A percentile compares a stretch with the other conserved stretches of the same genome.
Conservation (phyloP, 2,797 vertebrate species). For the Artibeus lituratus region DNA sequence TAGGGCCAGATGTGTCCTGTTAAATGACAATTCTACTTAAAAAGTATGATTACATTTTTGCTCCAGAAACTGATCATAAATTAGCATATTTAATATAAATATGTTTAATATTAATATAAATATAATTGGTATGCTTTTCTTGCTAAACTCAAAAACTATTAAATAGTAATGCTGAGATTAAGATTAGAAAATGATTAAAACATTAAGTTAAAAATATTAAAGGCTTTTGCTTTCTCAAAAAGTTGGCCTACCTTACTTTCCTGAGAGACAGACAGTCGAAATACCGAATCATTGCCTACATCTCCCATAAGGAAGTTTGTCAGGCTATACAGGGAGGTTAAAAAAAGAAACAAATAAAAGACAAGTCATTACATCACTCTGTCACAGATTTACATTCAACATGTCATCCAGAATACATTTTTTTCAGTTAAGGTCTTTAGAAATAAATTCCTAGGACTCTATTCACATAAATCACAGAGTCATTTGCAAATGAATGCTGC, state of each 20-base stretch:
- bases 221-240: constrained; percentile 52
- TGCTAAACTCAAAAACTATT: background rate
- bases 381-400: constrained; percentile 18
- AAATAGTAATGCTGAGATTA: constrained; percentile 11
- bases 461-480: background rate
- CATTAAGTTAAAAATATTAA: constrained; percentile 23
- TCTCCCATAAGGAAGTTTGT: constrained; percentile 99
- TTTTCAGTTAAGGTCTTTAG: background rate
- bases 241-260: constrained; percentile 90
- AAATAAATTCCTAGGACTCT: constrained; percentile 25
- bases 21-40: background rate
- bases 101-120: too few relatives aligned
- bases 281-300: constrained; percentile 94
- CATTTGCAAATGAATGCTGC: background rate
- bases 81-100: constrained; percentile 20
- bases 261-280: constrained; percentile 92
- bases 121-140: background rate
- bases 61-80: constrained; percentile 5
- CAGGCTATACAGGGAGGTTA: constrained; percentile 87
- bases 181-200: constrained; percentile 5
- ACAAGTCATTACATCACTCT: background rate
- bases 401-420: background rate
- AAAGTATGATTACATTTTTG: constrained; percentile 15
- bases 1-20: background rate
- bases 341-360: constrained; percentile 4